Percentiles rank a stretch among this genome's conserved stretches.
Evolutionary conservation across 2,113 vertebrate species (phyloP).

Genomic region (Taxidea taxus): DNA sequence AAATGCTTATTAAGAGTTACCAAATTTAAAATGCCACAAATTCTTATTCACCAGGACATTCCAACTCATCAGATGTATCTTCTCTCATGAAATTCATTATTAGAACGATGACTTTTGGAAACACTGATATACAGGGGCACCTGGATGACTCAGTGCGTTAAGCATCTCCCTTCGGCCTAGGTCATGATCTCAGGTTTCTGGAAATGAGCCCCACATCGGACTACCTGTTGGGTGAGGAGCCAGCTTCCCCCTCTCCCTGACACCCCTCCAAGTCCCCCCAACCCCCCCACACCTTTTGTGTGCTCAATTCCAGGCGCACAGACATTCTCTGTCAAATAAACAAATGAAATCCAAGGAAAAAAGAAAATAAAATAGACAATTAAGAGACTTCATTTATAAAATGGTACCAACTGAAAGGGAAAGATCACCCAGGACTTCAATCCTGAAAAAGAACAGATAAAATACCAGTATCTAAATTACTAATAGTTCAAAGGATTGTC

Average conservation of each 20-base stretch:
- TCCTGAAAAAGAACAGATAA: neutral
- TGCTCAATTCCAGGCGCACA: no score
- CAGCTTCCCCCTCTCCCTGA: no score
- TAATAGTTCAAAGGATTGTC: neutral
- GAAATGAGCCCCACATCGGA: no score
- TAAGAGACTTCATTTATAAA: slow-evolving; percentile 32
- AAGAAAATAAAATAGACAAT: neutral
- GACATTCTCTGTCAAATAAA: no score
- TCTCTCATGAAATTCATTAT: slow-evolving; percentile 1
- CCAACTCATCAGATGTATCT: neutral
- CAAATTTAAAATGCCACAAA: slow-evolving; percentile 27
- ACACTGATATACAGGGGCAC: no score
- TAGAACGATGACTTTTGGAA: neutral
- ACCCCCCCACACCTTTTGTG: no score
- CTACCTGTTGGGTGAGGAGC: no score
- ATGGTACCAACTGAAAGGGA: neutral
- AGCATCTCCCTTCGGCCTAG: no score
- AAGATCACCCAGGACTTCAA: neutral
- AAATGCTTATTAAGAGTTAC: neutral
- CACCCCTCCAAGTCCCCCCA: no score
- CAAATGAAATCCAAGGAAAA: no score
- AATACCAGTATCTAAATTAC: neutral
- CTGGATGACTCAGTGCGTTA: no score
- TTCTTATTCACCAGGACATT: neutral
- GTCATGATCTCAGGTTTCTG: no score